Conservation (phyloP, 2,113 vertebrate species). For the Myrmecobius fasciatus region DNA sequence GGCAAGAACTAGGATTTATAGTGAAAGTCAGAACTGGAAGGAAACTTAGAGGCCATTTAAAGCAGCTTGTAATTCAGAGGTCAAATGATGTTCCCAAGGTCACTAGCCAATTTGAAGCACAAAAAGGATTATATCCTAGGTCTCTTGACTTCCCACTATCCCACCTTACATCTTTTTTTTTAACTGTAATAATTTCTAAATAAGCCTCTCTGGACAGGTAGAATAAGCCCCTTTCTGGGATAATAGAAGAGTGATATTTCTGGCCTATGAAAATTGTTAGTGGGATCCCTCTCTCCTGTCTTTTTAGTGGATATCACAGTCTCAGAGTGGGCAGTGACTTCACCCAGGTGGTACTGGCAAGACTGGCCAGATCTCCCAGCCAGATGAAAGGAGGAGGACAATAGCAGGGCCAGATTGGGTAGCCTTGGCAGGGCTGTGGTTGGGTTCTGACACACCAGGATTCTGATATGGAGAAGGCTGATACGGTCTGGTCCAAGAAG, state of each 20-base stretch:
- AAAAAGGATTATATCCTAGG: neutral
- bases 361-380: neutral
- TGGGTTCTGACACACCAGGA: neutral
- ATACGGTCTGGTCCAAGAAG: neutral
- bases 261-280: neutral
- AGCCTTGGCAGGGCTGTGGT: neutral
- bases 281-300: neutral
- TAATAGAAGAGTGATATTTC: neutral
- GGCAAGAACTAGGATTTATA: neutral
- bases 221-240: neutral
- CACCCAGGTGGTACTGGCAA: neutral
- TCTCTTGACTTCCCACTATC: neutral
- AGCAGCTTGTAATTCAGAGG: neutral
- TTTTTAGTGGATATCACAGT: neutral
- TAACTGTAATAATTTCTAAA: neutral
- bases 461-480: neutral
- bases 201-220: neutral
- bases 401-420: neutral
- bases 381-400: neutral
- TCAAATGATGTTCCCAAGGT: neutral
- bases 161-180: neutral
- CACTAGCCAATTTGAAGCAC: neutral
- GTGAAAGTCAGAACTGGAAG: neutral
- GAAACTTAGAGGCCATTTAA: neutral
- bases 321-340: neutral